Base-by-base conservation (phyloP, 2,797 vertebrate genomes). In the Acanthornis magna region DNA sequence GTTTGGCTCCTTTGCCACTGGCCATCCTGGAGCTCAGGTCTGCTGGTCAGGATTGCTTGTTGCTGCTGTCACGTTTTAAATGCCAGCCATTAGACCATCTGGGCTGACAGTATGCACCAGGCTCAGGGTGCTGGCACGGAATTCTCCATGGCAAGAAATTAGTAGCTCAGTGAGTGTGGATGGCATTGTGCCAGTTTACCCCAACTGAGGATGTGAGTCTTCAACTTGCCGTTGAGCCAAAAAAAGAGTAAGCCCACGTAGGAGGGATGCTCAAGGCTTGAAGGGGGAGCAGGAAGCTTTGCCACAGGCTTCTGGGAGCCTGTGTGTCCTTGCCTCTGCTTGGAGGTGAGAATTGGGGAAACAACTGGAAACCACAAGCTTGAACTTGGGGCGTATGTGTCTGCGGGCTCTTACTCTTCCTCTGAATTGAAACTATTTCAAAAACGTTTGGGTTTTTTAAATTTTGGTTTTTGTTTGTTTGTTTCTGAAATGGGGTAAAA, bases 21-120 rank as follows among this genome's bases (percentile, higher is more conserved):
- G 29, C 58, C 63, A 8, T 73, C 38, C 42, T 32, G 21, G 51
- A 57, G 22, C 67, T 82, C 38, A 25, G 47, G 43, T 75, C 36
- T 88, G 68, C 45, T 55, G 70, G 12, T 51, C 1, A 4, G 36
- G 42, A 23, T 32, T 86, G 62, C 91, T 81, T 76, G 70, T 90
- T 93, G 91, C 85, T 91, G 58, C 89, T 92, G 70, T 89, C 58
- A 42, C 75, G 72, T 92, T 76, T 70, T 51, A 88, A 91, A 94
- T 88, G 76, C 73, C 92, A 96, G 45, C 66, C 75, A 68, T 89
- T 70, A 47, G 53, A 66, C 81, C 81, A 83, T 92, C 68, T 93
- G 94, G 66, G 57, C 38, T 95, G 83, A 47, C 92, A 91, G 76
- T 17, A 17, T 19, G 89, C 60, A 50, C 43, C 63, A 54, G 60